phyloP scores from a whole-genome alignment of 64 coral and sea anemone species.

The Astreopora myriophthalma region DNA sequence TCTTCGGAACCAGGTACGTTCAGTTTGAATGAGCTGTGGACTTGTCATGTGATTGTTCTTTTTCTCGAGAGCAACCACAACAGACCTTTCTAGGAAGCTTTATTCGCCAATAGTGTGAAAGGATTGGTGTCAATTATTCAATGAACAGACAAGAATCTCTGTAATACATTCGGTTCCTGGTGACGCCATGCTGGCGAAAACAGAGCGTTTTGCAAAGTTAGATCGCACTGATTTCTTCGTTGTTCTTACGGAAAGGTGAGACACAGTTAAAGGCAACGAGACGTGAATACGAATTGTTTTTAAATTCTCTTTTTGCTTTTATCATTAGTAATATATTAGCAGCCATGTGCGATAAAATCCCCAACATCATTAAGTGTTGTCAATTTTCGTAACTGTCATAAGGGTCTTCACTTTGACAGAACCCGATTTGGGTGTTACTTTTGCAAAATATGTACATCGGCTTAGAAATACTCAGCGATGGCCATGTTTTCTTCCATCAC shows the following conservation, averaged over 20 bases:
- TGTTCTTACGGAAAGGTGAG: background rate
- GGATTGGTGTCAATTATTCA: too few relatives aligned
- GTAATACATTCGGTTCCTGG: background rate
- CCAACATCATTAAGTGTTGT: background rate
- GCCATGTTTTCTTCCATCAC: background rate
- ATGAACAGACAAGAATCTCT: too few relatives aligned
- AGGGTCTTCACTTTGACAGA: background rate
- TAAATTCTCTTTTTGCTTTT: background rate
- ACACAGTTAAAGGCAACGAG: background rate
- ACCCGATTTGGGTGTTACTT: background rate
- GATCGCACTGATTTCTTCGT: background rate
- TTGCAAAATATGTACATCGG: background rate
- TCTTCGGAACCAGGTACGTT: conserved; percentile 85
- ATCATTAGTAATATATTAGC: background rate
- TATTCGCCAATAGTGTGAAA: background rate
- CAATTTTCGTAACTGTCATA: background rate
- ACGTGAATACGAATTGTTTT: background rate
- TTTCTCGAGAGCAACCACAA: too few relatives aligned
- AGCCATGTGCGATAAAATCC: background rate
- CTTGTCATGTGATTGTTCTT: background rate
- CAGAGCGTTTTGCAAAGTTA: background rate
- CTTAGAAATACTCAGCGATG: too few relatives aligned
- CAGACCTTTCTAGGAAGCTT: background rate
- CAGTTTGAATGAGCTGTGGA: background rate
- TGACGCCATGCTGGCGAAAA: background rate